Percentiles rank a stretch among this genome's conserved stretches.
These are phyloP conservation scores for Drosophila parabipectinata DNA, from an alignment of 1,140 invertebrate species.

Conservation along the genomic window DNA sequence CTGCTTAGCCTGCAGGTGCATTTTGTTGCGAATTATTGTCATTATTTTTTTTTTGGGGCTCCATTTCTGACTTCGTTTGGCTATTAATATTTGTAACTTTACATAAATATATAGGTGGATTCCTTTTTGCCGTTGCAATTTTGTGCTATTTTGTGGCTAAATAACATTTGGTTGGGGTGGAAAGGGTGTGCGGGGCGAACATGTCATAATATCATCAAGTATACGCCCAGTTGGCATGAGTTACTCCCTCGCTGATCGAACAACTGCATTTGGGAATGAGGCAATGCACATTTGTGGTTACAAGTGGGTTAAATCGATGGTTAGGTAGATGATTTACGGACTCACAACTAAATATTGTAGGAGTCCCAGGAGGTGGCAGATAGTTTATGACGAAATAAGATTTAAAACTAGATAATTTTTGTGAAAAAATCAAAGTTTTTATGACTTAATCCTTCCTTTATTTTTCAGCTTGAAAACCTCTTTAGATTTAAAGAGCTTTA, in stretches of 20 bases:
- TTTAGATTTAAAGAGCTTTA: neutral
- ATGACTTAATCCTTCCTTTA: too few species aligned
- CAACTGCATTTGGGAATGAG: slow-evolving; percentile 13
- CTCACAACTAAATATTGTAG: slow-evolving; percentile 33
- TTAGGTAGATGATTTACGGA: slow-evolving; percentile 57
- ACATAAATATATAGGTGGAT: slow-evolving; percentile 48
- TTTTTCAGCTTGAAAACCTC: slow-evolving; percentile 1
- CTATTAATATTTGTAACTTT: slow-evolving; percentile 62
- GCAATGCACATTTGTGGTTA: slow-evolving; percentile 48
- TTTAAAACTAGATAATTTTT: neutral
- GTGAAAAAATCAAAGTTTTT: too few species aligned
- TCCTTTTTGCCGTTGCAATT: slow-evolving; percentile 40
- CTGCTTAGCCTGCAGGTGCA: slow-evolving; percentile 73
- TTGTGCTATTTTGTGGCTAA: slow-evolving; percentile 57
- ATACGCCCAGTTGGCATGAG: slow-evolving; percentile 53
- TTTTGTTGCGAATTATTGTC: slow-evolving; percentile 79
- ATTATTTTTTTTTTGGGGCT: slow-evolving; percentile 57
- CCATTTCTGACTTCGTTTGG: slow-evolving; percentile 34
- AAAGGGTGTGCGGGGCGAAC: slow-evolving; percentile 5
- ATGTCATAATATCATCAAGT: slow-evolving; percentile 66
- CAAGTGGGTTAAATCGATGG: slow-evolving; percentile 43
- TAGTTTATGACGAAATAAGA: slow-evolving; percentile 15
- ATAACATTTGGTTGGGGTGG: slow-evolving; percentile 39
- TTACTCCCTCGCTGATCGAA: slow-evolving; percentile 2
- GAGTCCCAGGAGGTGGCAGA: neutral